Evolutionary conservation across 2,113 vertebrate species (phyloP), one percentile per base, ranked within the genome.

Genomic region (Oreochromis niloticus): DNA sequence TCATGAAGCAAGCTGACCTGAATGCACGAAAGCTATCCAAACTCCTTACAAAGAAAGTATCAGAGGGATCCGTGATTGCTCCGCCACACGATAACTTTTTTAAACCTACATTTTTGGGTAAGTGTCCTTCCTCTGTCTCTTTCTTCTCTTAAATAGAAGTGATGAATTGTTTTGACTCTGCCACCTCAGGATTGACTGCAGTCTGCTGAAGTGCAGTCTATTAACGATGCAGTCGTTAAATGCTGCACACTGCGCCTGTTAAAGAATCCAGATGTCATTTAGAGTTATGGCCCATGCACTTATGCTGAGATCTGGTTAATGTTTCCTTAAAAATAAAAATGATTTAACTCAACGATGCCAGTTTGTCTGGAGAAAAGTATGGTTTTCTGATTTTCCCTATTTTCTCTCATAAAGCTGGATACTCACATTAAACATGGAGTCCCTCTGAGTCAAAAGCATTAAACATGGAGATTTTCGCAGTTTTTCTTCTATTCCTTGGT

Each of bases 1-100:
- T 91, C 82, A 92, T 92, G 83, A 85, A 82, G 50, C 61, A 5
- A 24, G 32, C 71, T 92, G 83, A 92, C 81, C 83, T 86, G 84
- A 92, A 89, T 87, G 82, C 39, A 85, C 3, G 14, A 71, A 66
- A 39, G 22, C 75, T 81, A 46, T 84, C 36, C 6, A 17, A 39
- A 80, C 41, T 16, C 17, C 80, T 87, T 66, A 85, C 71, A 85
- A 73, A 84, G 34, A 56, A 88, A 85, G 68, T 48, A 79, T 85
- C 73, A 43, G 50, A 82, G 27, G 87, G 86, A 68, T 66, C 63
- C 17, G 11, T 30, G n/a, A 71, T 78, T 84, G 43, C 79, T 66
- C 55, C 4, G 9, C 24, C 50, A 59, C 22, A 6, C 34, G 12
- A 6, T 22, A 71, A 85, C 57, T 83, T 80, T 57, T 41, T 78